Evolutionary conservation across 2,888 invertebrate genomes (phyloP).

Genomic region (Xanthostigma xanthostigma): DNA sequence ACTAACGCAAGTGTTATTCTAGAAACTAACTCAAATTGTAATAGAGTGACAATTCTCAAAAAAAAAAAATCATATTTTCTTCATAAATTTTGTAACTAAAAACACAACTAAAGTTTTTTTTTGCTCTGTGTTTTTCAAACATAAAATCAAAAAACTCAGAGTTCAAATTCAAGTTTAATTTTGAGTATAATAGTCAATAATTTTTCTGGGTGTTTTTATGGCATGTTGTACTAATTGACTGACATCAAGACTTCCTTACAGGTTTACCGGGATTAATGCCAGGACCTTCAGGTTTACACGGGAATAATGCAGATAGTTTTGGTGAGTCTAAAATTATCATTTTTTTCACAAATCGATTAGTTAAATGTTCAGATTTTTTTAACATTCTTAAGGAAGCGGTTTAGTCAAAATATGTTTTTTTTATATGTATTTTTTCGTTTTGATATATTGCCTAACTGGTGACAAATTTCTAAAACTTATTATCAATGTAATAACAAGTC

Average conservation of each 20-base stretch:
- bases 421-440: no score
- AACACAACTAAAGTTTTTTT: neutral
- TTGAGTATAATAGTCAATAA: neutral
- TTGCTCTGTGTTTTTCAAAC: conserved; percentile 5
- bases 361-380: neutral
- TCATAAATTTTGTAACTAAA: no score
- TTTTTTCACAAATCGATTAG: conserved; percentile 8
- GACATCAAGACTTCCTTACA: conserved; percentile 17
- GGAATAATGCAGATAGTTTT: conserved; percentile 56
- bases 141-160: neutral
- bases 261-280: conserved; percentile 63
- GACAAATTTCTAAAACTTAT: no score
- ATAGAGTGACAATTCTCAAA: no score
- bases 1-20: no score
- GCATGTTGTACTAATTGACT: neutral
- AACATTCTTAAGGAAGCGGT: neutral
- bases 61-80: no score
- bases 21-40: no score
- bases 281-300: conserved; percentile 73
- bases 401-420: no score
- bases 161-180: neutral
- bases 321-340: conserved; percentile 41
- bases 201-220: neutral
- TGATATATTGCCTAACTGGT: no score
- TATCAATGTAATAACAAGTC: no score